These are phyloP conservation scores for Acleris holmiana DNA, from an alignment of 2,888 invertebrate species.

Conservation along the genomic window DNA sequence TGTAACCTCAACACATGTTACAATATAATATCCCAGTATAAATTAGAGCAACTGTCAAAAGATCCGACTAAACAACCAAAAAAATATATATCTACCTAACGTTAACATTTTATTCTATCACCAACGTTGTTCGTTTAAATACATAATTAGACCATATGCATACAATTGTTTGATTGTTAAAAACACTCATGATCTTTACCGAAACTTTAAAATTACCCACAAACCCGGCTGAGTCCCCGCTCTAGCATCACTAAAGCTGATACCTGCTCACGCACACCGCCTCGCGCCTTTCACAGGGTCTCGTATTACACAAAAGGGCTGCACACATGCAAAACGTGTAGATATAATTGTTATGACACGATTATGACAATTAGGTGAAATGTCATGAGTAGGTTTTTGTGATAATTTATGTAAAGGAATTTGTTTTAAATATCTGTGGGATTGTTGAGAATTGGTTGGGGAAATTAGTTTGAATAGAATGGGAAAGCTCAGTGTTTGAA, in stretches of 20 bases:
- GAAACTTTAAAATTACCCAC: constrained; percentile 38
- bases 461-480: neutral
- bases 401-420: constrained; percentile 18
- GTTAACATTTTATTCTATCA: too few species aligned
- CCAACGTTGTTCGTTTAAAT: too few species aligned
- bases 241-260: constrained; percentile 45
- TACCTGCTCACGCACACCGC: constrained; percentile 64
- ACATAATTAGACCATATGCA: too few species aligned
- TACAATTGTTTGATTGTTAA: too few species aligned
- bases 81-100: too few species aligned
- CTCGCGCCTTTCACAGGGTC: constrained; percentile 54
- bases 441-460: neutral
- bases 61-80: too few species aligned
- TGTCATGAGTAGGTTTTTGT: constrained; percentile 35
- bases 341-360: constrained; percentile 37
- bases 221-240: constrained; percentile 41
- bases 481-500: too few species aligned
- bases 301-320: constrained; percentile 52
- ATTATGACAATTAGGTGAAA: constrained; percentile 37
- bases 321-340: constrained; percentile 41
- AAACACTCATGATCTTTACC: neutral
- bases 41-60: too few species aligned
- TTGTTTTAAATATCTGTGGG: constrained; percentile 2
- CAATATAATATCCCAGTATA: too few species aligned
- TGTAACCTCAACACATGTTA: too few species aligned